Conservation (phyloP, 2,888 invertebrate species). For the Schizaphis graminum region DNA sequence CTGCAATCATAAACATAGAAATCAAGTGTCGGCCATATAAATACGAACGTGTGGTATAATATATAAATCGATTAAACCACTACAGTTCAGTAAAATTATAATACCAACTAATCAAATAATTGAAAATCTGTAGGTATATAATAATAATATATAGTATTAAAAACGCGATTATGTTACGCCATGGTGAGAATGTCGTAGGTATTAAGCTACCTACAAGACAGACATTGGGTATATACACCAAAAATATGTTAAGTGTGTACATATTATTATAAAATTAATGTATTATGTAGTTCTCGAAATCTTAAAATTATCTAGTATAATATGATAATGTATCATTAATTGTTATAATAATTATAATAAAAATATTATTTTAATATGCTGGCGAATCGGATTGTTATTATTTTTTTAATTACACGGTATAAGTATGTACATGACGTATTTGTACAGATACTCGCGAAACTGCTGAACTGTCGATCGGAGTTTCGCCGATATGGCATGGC, state of each 20-base stretch:
- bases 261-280: background rate
- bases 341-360: too few species aligned
- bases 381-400: too few species aligned
- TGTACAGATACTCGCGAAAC: background rate
- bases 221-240: background rate
- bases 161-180: background rate
- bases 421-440: background rate
- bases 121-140: background rate
- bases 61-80: background rate
- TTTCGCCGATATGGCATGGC: background rate
- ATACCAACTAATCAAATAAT: conserved; percentile 7
- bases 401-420: background rate
- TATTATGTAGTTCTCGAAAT: background rate
- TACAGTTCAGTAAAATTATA: background rate
- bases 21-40: background rate
- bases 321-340: too few species aligned
- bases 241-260: background rate
- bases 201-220: background rate
- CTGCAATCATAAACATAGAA: conserved; percentile 55
- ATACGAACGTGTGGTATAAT: background rate
- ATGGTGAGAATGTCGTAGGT: background rate
- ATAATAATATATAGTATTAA: background rate
- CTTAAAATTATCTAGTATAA: too few species aligned
- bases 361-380: too few species aligned
- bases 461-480: background rate